Percentiles rank a stretch among this genome's conserved stretches.
These are phyloP conservation scores for Galeruca laticollis DNA, from an alignment of 2,888 invertebrate species.

Conservation along the genomic window DNA sequence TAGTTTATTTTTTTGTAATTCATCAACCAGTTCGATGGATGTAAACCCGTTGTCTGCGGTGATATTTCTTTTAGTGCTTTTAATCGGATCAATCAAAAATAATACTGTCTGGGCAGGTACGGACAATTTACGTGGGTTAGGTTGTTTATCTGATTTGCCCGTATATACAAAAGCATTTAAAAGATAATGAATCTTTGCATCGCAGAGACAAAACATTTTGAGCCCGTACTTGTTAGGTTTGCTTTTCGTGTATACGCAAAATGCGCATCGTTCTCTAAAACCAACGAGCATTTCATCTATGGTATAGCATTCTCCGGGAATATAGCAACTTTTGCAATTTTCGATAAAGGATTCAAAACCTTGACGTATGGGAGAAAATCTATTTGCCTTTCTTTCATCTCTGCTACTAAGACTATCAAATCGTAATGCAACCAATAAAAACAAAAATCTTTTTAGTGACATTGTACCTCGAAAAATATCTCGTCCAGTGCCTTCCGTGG, in stretches of 20 bases:
- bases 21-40: not conserved
- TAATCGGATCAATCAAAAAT: not conserved
- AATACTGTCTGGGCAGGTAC: not conserved
- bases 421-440: slow-evolving; percentile 1
- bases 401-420: slow-evolving; percentile 1
- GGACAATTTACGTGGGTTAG: slow-evolving; percentile 4
- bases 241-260: slow-evolving; percentile 8
- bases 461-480: too few relatives aligned
- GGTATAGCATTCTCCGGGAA: slow-evolving; percentile 1
- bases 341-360: not conserved
- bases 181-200: not conserved
- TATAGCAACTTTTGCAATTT: slow-evolving; percentile 9
- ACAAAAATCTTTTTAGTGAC: not conserved
- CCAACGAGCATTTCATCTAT: slow-evolving; percentile 14
- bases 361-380: slow-evolving; percentile 1
- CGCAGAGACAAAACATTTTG: not conserved
- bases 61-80: not conserved
- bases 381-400: not conserved
- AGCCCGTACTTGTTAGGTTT: slow-evolving; percentile 10
- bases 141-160: not conserved
- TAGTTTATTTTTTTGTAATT: slow-evolving; percentile 6
- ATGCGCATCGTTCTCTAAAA: slow-evolving; percentile 8
- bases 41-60: too few relatives aligned
- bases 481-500: too few relatives aligned
- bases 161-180: not conserved